A percentile compares a stretch with the other conserved stretches of the same genome.
Evolutionary conservation across 2,888 invertebrate species (phyloP).

Genomic region (Anodontia alba): DNA sequence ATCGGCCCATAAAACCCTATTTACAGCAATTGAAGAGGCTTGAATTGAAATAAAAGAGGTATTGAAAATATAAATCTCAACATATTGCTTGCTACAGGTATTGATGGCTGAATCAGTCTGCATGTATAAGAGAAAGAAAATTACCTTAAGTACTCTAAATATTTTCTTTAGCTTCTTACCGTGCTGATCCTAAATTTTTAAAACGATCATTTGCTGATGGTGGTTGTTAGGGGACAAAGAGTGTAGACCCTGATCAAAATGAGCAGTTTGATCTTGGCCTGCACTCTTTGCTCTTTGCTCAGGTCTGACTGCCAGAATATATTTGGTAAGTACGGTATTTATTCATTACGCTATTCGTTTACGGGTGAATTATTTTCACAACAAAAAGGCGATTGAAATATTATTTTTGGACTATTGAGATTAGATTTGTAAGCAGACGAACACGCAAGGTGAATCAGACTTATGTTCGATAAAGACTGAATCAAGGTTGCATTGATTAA

Average conservation of each 20-base stretch:
- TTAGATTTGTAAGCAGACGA: background rate
- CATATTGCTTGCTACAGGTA: background rate
- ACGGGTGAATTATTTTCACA: too few species aligned
- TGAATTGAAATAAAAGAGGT: constrained; percentile 1
- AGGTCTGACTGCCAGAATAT: too few species aligned
- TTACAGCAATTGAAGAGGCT: constrained; percentile 4
- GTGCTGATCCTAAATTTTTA: too few species aligned
- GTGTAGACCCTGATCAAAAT: too few species aligned
- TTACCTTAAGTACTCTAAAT: too few species aligned
- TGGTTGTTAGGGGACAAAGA: too few species aligned
- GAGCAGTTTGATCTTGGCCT: too few species aligned
- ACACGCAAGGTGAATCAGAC: background rate
- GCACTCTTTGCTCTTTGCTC: too few species aligned
- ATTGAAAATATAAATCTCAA: background rate
- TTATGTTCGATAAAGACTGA: background rate
- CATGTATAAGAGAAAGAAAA: background rate
- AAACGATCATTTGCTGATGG: too few species aligned
- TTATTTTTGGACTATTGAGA: background rate
- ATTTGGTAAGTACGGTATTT: too few species aligned
- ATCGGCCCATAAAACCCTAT: background rate
- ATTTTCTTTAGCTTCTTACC: too few species aligned
- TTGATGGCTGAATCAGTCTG: background rate
- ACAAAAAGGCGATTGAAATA: constrained; percentile 3
- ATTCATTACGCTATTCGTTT: too few species aligned
- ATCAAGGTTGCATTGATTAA: background rate